Conservation (phyloP, 2,797 vertebrate species). For the Orestias chungarensis region DNA sequence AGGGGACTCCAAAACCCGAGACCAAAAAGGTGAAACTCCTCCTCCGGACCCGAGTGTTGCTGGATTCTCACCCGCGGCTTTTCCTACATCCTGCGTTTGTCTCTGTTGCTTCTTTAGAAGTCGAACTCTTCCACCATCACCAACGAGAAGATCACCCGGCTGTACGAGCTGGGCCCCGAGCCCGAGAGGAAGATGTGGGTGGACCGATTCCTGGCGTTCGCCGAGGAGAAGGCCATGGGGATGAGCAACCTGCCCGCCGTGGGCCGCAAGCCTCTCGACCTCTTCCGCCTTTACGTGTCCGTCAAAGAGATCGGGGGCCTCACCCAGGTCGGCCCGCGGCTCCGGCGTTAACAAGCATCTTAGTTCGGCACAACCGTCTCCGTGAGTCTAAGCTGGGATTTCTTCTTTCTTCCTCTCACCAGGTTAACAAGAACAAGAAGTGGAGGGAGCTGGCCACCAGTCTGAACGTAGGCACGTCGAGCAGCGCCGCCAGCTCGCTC, state of each 20-base stretch:
- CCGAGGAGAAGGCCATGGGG: constrained; percentile 97
- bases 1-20: constrained; percentile 92
- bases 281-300: constrained; percentile 95
- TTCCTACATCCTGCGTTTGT: not conserved
- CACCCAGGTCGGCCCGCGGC: constrained; percentile 85
- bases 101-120: constrained; percentile 82
- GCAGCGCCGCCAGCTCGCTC: constrained; percentile 96
- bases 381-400: not conserved
- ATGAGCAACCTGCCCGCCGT: constrained; percentile 97
- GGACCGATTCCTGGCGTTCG: constrained; percentile 93
- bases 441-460: constrained; percentile 97
- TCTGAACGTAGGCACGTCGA: constrained; percentile 97
- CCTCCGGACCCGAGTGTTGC: not conserved
- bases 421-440: constrained; percentile 99
- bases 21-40: constrained; percentile 74
- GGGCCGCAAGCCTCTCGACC: constrained; percentile 96
- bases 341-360: not conserved
- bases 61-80: not conserved
- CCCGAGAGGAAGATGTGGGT: constrained; percentile 99
- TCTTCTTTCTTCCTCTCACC: constrained; percentile 29
- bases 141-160: constrained; percentile 97
- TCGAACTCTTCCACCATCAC: constrained; percentile 98
- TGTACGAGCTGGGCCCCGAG: constrained; percentile 96
- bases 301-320: constrained; percentile 98
- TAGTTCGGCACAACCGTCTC: not conserved